phyloP scores from a whole-genome alignment of 2,113 vertebrate genomes.

The Osmerus mordax region DNA sequence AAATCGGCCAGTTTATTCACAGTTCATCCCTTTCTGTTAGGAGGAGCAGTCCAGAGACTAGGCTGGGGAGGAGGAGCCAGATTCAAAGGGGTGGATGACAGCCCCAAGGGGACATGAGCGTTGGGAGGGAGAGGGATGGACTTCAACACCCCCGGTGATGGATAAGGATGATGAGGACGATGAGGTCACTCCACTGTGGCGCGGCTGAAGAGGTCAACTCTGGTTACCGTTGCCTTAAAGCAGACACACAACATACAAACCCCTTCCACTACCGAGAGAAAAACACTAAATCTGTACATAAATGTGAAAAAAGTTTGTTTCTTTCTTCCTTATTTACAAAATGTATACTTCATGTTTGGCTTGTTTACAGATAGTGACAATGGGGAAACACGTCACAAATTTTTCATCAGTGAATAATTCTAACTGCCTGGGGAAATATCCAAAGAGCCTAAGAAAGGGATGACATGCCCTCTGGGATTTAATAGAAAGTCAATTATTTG shows the following conservation, averaged over 20 bases:
- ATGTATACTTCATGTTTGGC: conserved; percentile 7
- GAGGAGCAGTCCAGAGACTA: conserved; percentile 18
- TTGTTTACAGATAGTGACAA: too few species aligned
- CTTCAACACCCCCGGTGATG: too few species aligned
- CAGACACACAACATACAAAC: not conserved
- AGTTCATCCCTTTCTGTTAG: conserved; percentile 30
- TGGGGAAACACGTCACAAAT: too few species aligned
- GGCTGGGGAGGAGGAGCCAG: not conserved
- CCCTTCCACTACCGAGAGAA: not conserved
- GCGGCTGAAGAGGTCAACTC: conserved; percentile 46
- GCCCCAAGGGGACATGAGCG: not conserved
- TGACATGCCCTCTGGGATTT: too few species aligned
- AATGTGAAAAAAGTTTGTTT: conserved; percentile 9
- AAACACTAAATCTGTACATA: not conserved
- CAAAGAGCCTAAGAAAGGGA: too few species aligned
- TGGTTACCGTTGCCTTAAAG: conserved; percentile 7
- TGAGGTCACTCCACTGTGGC: conserved; percentile 9
- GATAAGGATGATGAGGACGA: not conserved
- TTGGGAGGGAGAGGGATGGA: not conserved
- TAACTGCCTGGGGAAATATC: too few species aligned
- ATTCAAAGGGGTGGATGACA: not conserved
- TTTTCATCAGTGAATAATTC: too few species aligned
- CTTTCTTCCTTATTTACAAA: not conserved
- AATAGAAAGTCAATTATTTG: too few species aligned
- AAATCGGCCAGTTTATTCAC: conserved; percentile 46